Evolutionary conservation across 2,797 vertebrate genomes (phyloP).

Genomic region (Macroramphosus scolopax): DNA sequence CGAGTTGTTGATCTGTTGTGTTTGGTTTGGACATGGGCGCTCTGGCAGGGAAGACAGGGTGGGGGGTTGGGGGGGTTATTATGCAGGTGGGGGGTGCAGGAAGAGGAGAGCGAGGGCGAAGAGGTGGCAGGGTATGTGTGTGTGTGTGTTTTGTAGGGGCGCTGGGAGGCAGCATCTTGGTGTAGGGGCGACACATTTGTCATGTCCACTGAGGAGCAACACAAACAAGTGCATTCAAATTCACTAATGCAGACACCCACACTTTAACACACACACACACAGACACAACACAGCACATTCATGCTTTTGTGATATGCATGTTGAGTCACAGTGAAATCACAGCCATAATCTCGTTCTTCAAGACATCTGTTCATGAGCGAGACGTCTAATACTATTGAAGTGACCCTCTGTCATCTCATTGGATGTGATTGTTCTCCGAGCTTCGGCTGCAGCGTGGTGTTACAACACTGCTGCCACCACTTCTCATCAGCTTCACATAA

Average conservation of each 20-base stretch:
- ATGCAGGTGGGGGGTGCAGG: conserved; percentile 55
- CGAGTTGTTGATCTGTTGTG: conserved; percentile 81
- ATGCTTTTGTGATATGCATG: conserved; percentile 36
- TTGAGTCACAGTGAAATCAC: conserved; percentile 58
- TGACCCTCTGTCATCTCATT: conserved; percentile 49
- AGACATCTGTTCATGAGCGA: conserved; percentile 60
- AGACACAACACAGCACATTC: conserved; percentile 3
- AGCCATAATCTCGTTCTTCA: conserved; percentile 46
- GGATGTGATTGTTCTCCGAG: conserved; percentile 36
- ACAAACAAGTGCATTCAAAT: conserved; percentile 67
- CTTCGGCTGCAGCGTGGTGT: conserved; percentile 28
- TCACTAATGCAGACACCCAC: conserved; percentile 50
- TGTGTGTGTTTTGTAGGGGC: conserved; percentile 40
- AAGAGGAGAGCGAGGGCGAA: conserved; percentile 53
- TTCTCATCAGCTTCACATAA: conserved; percentile 28
- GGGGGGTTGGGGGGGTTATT: conserved; percentile 52
- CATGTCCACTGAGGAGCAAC: conserved; percentile 77
- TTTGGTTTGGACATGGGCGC: conserved; percentile 77
- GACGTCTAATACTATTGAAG: conserved; percentile 54
- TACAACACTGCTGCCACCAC: conserved; percentile 30
- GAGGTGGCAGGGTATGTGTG: conserved; percentile 55
- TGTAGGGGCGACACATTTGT: conserved; percentile 74
- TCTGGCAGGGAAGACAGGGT: conserved; percentile 63
- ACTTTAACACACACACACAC: conserved; percentile 10
- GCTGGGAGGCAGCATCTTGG: conserved; percentile 43